Evolutionary conservation across 1,140 invertebrate genomes (phyloP), one percentile per base, ranked within the genome.

Genomic region (Mizuhopecten yessoensis): DNA sequence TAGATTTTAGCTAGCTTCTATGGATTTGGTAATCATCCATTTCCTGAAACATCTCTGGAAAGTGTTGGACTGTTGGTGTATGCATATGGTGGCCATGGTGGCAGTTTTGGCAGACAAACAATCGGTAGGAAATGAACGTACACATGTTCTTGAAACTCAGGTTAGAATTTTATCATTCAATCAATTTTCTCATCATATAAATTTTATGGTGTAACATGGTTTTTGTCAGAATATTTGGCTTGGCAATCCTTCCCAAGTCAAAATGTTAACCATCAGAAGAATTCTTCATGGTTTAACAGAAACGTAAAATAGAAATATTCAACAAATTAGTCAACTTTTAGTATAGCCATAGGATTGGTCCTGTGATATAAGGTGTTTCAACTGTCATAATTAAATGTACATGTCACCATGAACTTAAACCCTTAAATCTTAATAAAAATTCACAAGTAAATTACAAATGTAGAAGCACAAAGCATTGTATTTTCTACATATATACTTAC

Each of bases 401-500:
- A n/a, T n/a, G 15, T 20, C 86, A 87, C 0, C 29, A 34, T 20
- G 86, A 34, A 86, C 86, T 86, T 34, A 23, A 13, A n/a, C n/a
- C n/a, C n/a, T n/a, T n/a, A n/a, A n/a, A n/a, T n/a, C n/a, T n/a
- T n/a, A n/a, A n/a, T n/a, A n/a, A n/a, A n/a, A n/a, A n/a, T n/a
- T n/a, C n/a, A n/a, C n/a, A n/a, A n/a, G n/a, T n/a, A n/a, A n/a
- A n/a, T n/a, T n/a, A n/a, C n/a, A n/a, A n/a, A n/a, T n/a, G n/a
- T n/a, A n/a, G n/a, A n/a, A n/a, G n/a, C n/a, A n/a, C n/a, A n/a
- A n/a, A 88, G 42, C 33, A 33, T 29, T 88, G 88, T 88, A 49
- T 9, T 88, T 45, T 7, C 42, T 45, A 39, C 36, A 7, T 39
- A n/a, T n/a, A 45, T 87, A 94, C 95, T 95, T 94, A 96, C 96